phyloP scores from a whole-genome alignment of 2,888 invertebrate genomes.

The Chloromyia formosa region DNA sequence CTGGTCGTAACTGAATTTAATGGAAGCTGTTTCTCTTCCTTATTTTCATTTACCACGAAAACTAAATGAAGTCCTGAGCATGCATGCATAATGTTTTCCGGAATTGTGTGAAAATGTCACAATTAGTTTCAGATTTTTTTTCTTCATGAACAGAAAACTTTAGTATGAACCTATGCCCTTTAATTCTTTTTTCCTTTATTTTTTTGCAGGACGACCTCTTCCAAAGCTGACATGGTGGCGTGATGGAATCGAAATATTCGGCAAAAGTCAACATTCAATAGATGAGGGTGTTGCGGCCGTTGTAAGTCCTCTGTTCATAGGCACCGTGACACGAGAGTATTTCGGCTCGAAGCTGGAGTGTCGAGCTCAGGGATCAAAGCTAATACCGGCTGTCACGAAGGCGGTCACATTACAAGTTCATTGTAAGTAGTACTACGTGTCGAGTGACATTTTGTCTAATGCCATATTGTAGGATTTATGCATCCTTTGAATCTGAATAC shows the following conservation, averaged over 20 bases:
- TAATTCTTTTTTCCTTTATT: constrained; percentile 19
- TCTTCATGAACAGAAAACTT: neutral
- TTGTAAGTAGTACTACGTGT: constrained; percentile 63
- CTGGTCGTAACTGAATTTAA: no score
- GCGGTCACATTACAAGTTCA: constrained; percentile 81
- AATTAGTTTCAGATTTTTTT: no score
- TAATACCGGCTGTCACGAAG: constrained; percentile 73
- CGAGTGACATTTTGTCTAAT: neutral
- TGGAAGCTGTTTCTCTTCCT: no score
- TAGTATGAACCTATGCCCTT: neutral
- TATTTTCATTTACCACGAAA: no score
- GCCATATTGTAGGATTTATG: constrained; percentile 45
- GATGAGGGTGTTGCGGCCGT: constrained; percentile 70
- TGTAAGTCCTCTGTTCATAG: constrained; percentile 80
- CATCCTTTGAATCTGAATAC: constrained; percentile 42
- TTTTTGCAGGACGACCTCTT: constrained; percentile 75
- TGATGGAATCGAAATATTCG: constrained; percentile 77
- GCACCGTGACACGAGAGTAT: constrained; percentile 75
- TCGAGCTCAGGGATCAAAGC: constrained; percentile 77
- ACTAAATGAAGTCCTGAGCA: no score
- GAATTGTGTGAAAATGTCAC: no score
- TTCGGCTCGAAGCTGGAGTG: constrained; percentile 81
- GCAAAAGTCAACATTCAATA: constrained; percentile 72
- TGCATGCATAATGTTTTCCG: no score
- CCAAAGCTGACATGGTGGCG: constrained; percentile 87